phyloP scores from a whole-genome alignment of 2,797 vertebrate genomes.

The Sebastes goodei region DNA sequence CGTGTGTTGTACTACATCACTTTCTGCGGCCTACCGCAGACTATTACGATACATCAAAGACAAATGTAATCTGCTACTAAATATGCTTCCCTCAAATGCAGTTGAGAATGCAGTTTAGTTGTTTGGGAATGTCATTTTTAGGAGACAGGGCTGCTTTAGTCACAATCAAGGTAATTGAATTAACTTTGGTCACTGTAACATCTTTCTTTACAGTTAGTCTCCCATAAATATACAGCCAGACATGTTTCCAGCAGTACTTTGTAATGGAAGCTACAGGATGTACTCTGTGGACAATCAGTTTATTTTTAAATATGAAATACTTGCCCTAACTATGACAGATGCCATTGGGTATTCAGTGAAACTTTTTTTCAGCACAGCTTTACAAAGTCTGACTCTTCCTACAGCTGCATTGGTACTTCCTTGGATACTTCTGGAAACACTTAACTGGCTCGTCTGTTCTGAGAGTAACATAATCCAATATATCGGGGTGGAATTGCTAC shows the following conservation, averaged over 20 bases:
- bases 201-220: neutral
- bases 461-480: conserved; percentile 58
- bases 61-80: too few species aligned
- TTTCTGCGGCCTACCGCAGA: too few species aligned
- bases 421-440: conserved; percentile 45
- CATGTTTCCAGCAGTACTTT: conserved; percentile 19
- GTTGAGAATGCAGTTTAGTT: too few species aligned
- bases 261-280: neutral
- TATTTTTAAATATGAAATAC: conserved; percentile 33
- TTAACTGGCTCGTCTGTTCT: conserved; percentile 50
- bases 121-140: too few species aligned
- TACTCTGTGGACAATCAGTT: neutral
- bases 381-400: conserved; percentile 5
- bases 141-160: too few species aligned
- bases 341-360: conserved; percentile 13
- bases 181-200: neutral
- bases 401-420: neutral
- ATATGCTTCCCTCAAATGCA: too few species aligned
- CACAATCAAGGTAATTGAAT: neutral
- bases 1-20: too few species aligned
- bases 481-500: conserved; percentile 37
- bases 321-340: conserved; percentile 22
- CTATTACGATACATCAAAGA: too few species aligned
- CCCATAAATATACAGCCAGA: neutral
- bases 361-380: conserved; percentile 11